Evolutionary conservation across 92 coral and sea anemone species (phyloP), one percentile per base, ranked within the genome.

Genomic region (Porites cylindrica): DNA sequence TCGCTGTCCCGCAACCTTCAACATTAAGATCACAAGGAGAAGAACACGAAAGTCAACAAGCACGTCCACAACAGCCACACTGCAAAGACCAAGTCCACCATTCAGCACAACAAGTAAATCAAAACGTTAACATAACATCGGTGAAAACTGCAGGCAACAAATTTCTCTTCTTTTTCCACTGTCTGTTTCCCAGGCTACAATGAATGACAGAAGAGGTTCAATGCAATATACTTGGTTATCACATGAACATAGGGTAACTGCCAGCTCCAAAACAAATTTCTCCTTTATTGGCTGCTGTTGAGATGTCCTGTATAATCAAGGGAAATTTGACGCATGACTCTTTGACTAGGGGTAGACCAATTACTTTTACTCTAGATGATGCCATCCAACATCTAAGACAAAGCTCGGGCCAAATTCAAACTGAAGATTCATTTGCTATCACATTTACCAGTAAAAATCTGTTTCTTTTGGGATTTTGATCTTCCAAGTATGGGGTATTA

Each of bases 91-190:
- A 67, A 23, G 72, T 67, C 72, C 72, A 67, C 26, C 72, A 67
- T 43, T 43, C 72, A 67, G 72, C 72, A 67, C 72, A 67, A 67
- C 72, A 67, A 67, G 72, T 67, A 24, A 67, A 67, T 67, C 72
- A 67, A 67, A 67, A 67, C 72, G 26, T 67, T 43, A 67, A 67
- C 72, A 67, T 67, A 67, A n/a, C 72, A 67, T 67, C 51, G 21
- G 72, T 67, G 72, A 67, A 67, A 29, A 67, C 24, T 67, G 72
- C 72, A 67, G 72, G 51, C 72, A 67, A 43, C 72, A 67, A 67
- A 67, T 67, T 67, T 67, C 72, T 67, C 7, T 29, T 67, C 23
- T 67, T 67, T 67, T 20, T 67, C 72, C 72, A 67, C 72, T 20
- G 72, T 67, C 72, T 67, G 72, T 67, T 67, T 67, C 72, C 12